A percentile compares a stretch with the other conserved stretches of the same genome.
Conservation (phyloP, 2,113 vertebrate species). For the Bothrops jararaca region DNA sequence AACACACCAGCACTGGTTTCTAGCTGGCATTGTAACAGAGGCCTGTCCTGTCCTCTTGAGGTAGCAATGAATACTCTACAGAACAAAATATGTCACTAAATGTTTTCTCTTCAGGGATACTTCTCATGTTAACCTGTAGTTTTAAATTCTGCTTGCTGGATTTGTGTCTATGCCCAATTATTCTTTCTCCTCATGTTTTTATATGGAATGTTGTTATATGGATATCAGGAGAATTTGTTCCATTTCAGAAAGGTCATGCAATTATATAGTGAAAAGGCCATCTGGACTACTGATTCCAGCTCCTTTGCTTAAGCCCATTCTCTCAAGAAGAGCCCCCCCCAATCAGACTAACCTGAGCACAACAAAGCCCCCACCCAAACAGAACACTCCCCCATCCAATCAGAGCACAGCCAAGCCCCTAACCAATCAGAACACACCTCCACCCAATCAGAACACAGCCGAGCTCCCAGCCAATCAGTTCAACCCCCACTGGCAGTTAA, state of each 20-base stretch:
- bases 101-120: neutral
- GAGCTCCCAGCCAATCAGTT: too few relatives aligned
- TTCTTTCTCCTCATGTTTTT: neutral
- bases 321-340: neutral
- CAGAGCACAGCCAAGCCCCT: too few relatives aligned
- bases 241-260: neutral
- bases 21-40: neutral
- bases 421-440: too few relatives aligned
- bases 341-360: too few relatives aligned
- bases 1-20: neutral
- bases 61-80: neutral
- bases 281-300: neutral
- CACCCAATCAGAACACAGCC: too few relatives aligned
- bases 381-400: too few relatives aligned
- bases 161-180: neutral
- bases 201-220: neutral
- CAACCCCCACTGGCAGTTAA: too few relatives aligned
- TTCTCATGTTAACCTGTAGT: neutral
- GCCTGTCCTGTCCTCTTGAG: neutral
- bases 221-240: neutral
- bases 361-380: too few relatives aligned
- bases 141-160: neutral
- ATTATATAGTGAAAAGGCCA: neutral
- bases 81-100: neutral
- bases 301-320: neutral